phyloP scores from a whole-genome alignment of 2,888 invertebrate genomes.

The Aricia artaxerxes region DNA sequence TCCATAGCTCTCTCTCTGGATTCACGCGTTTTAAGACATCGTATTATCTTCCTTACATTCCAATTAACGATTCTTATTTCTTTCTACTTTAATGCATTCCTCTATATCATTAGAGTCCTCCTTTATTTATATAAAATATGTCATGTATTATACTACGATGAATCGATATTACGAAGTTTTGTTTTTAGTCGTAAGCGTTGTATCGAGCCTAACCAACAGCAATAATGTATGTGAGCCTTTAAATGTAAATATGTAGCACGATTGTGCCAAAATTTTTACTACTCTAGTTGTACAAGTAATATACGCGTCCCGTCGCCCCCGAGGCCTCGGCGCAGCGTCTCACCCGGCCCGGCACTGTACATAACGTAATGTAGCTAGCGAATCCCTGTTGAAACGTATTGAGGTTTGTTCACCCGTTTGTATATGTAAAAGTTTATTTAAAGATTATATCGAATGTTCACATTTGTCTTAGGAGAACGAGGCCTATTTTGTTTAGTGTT shows the following conservation, averaged over 20 bases:
- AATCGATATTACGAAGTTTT: constrained; percentile 23
- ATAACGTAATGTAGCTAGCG: constrained; percentile 62
- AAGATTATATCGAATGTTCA: constrained; percentile 61
- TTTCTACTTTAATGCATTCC: constrained; percentile 64
- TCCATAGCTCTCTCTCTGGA: constrained; percentile 47
- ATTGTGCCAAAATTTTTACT: constrained; percentile 60
- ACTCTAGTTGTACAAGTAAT: constrained; percentile 31
- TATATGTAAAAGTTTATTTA: constrained; percentile 78
- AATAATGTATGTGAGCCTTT: constrained; percentile 69
- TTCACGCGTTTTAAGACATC: constrained; percentile 44
- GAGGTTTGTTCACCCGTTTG: constrained; percentile 75
- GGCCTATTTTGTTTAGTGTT: constrained; percentile 63
- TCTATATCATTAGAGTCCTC: constrained; percentile 48
- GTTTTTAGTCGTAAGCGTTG: constrained; percentile 28
- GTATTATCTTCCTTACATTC: constrained; percentile 73
- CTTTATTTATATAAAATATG: constrained; percentile 60
- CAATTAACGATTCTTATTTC: constrained; percentile 69
- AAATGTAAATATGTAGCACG: constrained; percentile 69
- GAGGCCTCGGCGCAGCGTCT: not conserved
- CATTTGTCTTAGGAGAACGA: constrained; percentile 52
- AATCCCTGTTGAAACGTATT: constrained; percentile 61
- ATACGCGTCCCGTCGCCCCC: not conserved
- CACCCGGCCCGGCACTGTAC: constrained; percentile 51
- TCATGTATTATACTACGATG: constrained; percentile 45
- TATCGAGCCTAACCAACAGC: constrained; percentile 51